A percentile compares a stretch with the other conserved stretches of the same genome.
Evolutionary conservation across 2,888 invertebrate species (phyloP).

Genomic region (Camponotus fellah): DNA sequence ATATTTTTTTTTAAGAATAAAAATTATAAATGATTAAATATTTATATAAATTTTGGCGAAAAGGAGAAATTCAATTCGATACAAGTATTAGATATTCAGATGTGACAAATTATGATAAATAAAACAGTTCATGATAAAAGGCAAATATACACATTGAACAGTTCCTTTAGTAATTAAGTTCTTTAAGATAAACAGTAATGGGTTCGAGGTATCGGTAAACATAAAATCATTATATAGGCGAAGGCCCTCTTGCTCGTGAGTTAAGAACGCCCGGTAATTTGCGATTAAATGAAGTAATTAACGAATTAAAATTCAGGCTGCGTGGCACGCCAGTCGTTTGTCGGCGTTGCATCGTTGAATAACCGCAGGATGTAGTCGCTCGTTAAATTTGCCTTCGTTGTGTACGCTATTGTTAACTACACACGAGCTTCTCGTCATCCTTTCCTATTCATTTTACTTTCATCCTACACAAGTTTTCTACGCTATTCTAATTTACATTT

Average conservation of each 20-base stretch:
- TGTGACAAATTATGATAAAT: not conserved
- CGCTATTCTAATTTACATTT: not conserved
- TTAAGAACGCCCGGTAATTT: slow-evolving; percentile 73
- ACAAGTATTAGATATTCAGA: not conserved
- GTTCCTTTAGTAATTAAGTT: not conserved
- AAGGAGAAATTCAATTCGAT: not conserved
- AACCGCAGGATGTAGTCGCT: slow-evolving; percentile 72
- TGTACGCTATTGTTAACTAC: slow-evolving; percentile 21
- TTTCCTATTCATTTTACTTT: not conserved
- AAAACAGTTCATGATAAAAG: not conserved
- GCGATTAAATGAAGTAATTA: slow-evolving; percentile 81
- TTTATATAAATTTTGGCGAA: not conserved
- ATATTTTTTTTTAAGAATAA: not conserved
- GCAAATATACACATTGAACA: not conserved
- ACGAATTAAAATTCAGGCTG: slow-evolving; percentile 80
- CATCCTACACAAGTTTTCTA: not conserved
- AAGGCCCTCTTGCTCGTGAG: slow-evolving; percentile 68
- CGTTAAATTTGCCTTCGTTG: slow-evolving; percentile 73
- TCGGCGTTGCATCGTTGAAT: slow-evolving; percentile 70
- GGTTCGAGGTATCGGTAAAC: slow-evolving; percentile 68
- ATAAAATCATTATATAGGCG: slow-evolving; percentile 70
- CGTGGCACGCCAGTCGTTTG: slow-evolving; percentile 76
- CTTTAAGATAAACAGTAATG: slow-evolving; percentile 61
- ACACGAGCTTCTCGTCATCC: not conserved
- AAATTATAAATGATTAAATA: not conserved